phyloP scores from a whole-genome alignment of 2,113 vertebrate species.

The Neolamprologus kungweensis region DNA sequence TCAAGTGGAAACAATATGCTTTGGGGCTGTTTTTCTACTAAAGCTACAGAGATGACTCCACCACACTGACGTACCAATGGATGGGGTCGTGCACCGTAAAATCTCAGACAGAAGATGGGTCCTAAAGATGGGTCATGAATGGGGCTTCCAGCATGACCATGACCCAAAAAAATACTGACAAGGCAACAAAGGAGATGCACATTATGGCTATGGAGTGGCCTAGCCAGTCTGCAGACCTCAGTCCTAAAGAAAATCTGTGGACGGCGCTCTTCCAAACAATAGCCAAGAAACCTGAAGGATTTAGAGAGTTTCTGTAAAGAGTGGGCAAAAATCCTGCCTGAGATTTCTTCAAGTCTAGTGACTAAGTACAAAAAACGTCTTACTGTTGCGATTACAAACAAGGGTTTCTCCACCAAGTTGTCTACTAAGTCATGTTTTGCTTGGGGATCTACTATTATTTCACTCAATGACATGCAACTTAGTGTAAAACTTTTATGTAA shows the following conservation, averaged over 20 bases:
- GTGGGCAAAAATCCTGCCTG: background rate
- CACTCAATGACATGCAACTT: background rate
- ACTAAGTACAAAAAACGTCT: background rate
- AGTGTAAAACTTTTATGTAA: background rate
- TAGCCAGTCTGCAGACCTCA: background rate
- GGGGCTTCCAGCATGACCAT: background rate
- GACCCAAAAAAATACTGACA: background rate
- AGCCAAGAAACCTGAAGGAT: background rate
- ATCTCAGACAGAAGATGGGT: background rate
- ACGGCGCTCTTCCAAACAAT: background rate
- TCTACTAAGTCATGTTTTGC: background rate
- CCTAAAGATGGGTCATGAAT: background rate
- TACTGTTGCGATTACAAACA: background rate
- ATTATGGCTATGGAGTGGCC: background rate
- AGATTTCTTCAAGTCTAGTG: background rate
- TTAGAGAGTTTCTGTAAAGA: background rate
- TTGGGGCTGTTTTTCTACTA: background rate
- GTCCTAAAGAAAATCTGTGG: background rate
- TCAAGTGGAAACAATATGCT: background rate
- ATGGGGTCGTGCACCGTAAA: background rate
- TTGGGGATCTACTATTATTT: background rate
- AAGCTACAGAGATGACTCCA: background rate
- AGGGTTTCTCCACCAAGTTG: background rate
- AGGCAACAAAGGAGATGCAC: background rate
- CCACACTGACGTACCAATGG: background rate